Percentiles rank a stretch among this genome's conserved stretches.
Evolutionary conservation across 1,140 invertebrate species (phyloP).

Genomic region (Formica exsecta): DNA sequence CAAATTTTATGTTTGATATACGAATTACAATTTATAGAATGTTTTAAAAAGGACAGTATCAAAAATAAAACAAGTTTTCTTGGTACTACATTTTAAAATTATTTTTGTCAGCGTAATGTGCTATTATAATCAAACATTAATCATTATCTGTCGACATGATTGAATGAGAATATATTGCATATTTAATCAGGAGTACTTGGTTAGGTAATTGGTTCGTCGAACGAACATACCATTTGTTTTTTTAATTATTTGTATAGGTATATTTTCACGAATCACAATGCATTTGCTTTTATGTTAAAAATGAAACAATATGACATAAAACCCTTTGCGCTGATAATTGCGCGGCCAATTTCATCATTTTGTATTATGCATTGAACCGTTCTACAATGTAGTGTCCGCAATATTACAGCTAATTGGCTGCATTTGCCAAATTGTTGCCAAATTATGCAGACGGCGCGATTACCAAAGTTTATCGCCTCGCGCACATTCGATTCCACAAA

Average conservation of each 20-base stretch:
- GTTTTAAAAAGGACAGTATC: background rate
- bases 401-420: constrained; percentile 22
- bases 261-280: constrained; percentile 2
- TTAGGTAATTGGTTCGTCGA: background rate
- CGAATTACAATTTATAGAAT: background rate
- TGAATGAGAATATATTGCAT: background rate
- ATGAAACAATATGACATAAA: background rate
- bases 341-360: background rate
- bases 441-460: constrained; percentile 42
- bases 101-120: no score
- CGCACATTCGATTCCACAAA: background rate
- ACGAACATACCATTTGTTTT: background rate
- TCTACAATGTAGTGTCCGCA: background rate
- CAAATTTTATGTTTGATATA: no score
- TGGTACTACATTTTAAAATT: background rate
- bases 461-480: constrained; percentile 15
- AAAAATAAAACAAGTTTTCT: background rate
- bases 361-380: constrained; percentile 11
- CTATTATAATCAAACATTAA: constrained; percentile 22
- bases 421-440: constrained; percentile 45
- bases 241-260: background rate
- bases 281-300: background rate
- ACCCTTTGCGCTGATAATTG: background rate
- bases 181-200: background rate
- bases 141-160: constrained; percentile 2